Percentiles rank a stretch among this genome's conserved stretches.
Evolutionary conservation across 2,888 invertebrate species (phyloP).

Genomic region (Torymus auratus): DNA sequence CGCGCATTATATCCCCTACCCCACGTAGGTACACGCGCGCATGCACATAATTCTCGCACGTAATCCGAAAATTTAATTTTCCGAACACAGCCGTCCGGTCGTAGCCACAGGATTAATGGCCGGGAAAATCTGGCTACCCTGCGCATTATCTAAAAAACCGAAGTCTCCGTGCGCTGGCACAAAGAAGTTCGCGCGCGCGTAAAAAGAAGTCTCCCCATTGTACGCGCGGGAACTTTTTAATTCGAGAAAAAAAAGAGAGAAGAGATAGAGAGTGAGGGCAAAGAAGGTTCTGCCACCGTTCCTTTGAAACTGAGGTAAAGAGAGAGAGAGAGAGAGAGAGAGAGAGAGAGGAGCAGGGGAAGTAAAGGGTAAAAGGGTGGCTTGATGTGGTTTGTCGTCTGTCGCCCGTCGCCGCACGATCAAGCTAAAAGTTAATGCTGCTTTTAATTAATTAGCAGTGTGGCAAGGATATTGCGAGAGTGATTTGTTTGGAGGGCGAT

Average conservation of each 20-base stretch:
- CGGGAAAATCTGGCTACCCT: conserved; percentile 14
- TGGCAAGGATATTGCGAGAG: no score
- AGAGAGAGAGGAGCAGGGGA: not conserved
- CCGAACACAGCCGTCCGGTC: conserved; percentile 12
- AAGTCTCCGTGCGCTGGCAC: not conserved
- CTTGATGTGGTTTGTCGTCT: conserved; percentile 1
- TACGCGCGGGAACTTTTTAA: not conserved
- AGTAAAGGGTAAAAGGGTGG: conserved; percentile 4
- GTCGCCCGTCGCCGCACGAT: no score
- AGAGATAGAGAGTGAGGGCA: no score
- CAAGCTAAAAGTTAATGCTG: no score
- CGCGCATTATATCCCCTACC: no score
- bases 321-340: not conserved
- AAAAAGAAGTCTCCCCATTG: conserved; percentile 14
- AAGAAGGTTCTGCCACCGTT: not conserved
- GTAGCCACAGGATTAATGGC: conserved; percentile 34
- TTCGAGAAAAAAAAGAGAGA: not conserved
- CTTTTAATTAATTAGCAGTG: no score
- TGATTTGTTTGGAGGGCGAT: no score
- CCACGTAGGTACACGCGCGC: no score
- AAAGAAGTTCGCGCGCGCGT: not conserved
- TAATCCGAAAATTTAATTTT: conserved; percentile 43
- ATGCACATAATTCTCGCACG: conserved; percentile 28
- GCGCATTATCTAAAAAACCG: conserved; percentile 26
- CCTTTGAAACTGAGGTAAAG: not conserved